Base-by-base conservation (phyloP, 1,140 invertebrate species). In the Atta cephalotes region DNA sequence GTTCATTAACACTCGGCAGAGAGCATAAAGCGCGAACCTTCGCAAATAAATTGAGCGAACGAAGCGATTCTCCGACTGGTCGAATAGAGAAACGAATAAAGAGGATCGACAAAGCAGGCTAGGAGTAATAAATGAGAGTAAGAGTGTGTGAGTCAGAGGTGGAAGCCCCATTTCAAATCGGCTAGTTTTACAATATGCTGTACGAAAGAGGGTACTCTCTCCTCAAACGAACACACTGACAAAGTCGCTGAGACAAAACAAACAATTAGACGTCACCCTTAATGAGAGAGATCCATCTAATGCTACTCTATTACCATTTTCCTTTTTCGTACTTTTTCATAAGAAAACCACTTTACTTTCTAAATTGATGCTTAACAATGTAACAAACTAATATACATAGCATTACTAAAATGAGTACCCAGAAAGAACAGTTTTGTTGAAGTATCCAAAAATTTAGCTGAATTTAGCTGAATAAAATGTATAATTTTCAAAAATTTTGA, bases 1-100 rank as follows among this genome's bases (percentile, higher is more conserved):
- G 85, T 86, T 92, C 88, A 86, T 92, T 92, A 92, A 45, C 45
- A 49, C 56, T 51, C 68, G 78, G 72, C 71, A 60, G 63, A 56
- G 53, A 35, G 60, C 70, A 76, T 84, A 87, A 89, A 89, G 85
- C 70, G 78, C 88, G 89, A 90, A 88, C 53, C 80, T 80, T 86
- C 85, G 87, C 70, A 79, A 90, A 82, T 87, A 91, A 92, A 92
- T 90, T 85, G 90, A 91, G 78, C 87, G 76, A 80, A 84, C 60
- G 62, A 81, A 62, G 80, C 58, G 87, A 89, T 85, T 85, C 74
- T 58, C 63, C 45, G 66, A 18, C 65, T 25, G 56, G 51, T 12
- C 85, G 7, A 70, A 74, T 60, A 14, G 45, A 70, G 77, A 70
- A 51, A 62, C 63, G 86, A 77, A 60, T 72, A 87, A 49, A 87